A percentile compares a stretch with the other conserved stretches of the same genome.
These are phyloP conservation scores for Apogon hyalosoma DNA, from an alignment of 2,797 vertebrate species.

Conservation along the genomic window DNA sequence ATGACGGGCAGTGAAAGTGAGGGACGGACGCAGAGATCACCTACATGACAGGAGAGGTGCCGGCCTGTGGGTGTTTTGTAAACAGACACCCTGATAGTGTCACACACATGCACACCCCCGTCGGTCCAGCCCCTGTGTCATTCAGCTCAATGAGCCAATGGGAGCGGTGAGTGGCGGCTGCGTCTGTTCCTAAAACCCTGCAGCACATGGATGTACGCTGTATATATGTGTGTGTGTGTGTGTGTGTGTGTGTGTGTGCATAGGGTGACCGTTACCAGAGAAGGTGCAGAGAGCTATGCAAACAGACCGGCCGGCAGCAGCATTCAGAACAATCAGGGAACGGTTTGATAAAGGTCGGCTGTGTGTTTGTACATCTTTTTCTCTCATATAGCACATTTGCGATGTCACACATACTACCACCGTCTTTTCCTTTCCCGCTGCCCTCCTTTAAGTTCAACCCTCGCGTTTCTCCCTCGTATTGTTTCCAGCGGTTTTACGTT, in stretches of 20 bases:
- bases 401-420: neutral
- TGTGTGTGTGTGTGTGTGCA: neutral
- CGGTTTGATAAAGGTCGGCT: neutral
- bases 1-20: conserved; percentile 13
- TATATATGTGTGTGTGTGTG: conserved; percentile 27
- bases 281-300: neutral
- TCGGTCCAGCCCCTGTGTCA: conserved; percentile 41
- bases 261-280: neutral
- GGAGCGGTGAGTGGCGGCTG: conserved; percentile 57
- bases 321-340: neutral
- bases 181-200: conserved; percentile 48
- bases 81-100: conserved; percentile 72
- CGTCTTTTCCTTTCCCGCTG: conserved; percentile 5
- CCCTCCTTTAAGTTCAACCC: neutral
- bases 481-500: conserved; percentile 63
- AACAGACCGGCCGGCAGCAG: conserved; percentile 43
- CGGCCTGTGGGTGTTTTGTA: conserved; percentile 74
- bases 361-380: neutral
- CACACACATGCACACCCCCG: conserved; percentile 39
- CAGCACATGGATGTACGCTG: conserved; percentile 37
- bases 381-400: neutral
- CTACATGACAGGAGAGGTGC: conserved; percentile 55
- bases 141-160: conserved; percentile 57
- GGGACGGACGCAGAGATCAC: conserved; percentile 25
- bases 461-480: conserved; percentile 17